Conservation (phyloP, 2,888 invertebrate genomes). For the Siphonodentalium dalli region DNA sequence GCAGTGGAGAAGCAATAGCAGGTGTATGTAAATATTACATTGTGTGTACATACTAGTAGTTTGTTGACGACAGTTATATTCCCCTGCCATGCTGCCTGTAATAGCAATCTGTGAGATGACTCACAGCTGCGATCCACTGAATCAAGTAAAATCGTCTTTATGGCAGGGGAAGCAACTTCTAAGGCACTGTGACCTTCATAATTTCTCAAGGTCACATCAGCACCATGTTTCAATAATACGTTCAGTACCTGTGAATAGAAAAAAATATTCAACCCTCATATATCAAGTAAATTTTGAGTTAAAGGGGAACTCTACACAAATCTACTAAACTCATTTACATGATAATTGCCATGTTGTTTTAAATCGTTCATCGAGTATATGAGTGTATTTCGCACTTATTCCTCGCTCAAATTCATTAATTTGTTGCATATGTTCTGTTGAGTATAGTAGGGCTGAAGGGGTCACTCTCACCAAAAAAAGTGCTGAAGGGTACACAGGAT, state of each 20-base stretch:
- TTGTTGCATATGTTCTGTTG: no score
- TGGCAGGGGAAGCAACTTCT: constrained; percentile 56
- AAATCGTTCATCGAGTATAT: no score
- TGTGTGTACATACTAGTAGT: constrained; percentile 47
- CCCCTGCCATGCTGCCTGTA: constrained; percentile 64
- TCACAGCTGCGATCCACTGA: constrained; percentile 49
- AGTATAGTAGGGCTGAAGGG: no score
- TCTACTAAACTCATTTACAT: neutral
- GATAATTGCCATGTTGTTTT: no score
- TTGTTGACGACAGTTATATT: constrained; percentile 50
- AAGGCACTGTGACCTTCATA: constrained; percentile 59
- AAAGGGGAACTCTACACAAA: neutral
- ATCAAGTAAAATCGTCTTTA: constrained; percentile 54
- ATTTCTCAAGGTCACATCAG: constrained; percentile 61
- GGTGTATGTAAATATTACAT: no score
- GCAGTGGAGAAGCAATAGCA: no score
- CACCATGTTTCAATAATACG: constrained; percentile 55
- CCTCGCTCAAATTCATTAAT: no score
- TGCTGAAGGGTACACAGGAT: no score
- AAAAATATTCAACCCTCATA: neutral
- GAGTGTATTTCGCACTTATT: no score
- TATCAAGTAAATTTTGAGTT: neutral
- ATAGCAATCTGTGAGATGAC: constrained; percentile 51
- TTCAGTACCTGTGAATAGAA: constrained; percentile 52
- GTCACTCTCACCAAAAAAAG: no score